phyloP scores from a whole-genome alignment of 1,140 invertebrate species.

The Adelges cooleyi region DNA sequence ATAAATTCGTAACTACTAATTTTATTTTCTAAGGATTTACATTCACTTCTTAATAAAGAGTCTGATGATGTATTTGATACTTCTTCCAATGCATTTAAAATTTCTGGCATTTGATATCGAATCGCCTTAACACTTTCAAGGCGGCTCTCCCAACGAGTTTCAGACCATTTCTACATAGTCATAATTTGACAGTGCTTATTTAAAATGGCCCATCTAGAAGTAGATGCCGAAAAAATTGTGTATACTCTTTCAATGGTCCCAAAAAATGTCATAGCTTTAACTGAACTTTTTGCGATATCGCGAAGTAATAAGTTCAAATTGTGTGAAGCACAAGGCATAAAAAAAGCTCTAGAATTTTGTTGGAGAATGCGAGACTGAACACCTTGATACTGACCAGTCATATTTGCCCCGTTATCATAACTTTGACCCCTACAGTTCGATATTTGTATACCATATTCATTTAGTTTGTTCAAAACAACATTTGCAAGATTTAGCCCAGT shows the following conservation, averaged over 20 bases:
- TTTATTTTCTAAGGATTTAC: constrained; percentile 4
- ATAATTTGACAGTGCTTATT: constrained; percentile 15
- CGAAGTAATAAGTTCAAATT: constrained; percentile 8
- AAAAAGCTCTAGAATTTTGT: neutral
- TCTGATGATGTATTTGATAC: neutral
- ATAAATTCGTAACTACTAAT: constrained; percentile 21
- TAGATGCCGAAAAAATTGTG: constrained; percentile 8
- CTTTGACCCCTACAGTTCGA: constrained; percentile 32
- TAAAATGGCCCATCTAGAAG: constrained; percentile 9
- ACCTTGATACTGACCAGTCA: constrained; percentile 9
- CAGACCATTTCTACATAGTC: constrained; percentile 1
- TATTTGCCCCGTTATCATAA: constrained; percentile 33
- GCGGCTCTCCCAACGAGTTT: neutral
- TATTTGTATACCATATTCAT: constrained; percentile 21
- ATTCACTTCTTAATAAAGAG: constrained; percentile 11
- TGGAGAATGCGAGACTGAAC: neutral
- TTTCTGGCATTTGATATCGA: constrained; percentile 4
- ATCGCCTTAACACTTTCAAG: constrained; percentile 19
- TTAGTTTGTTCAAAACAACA: constrained; percentile 4
- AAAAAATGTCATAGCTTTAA: constrained; percentile 17
- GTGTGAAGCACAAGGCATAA: constrained; percentile 14
- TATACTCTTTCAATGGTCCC: constrained; percentile 12
- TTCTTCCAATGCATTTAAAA: neutral
- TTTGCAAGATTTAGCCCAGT: constrained; percentile 4
- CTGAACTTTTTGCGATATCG: constrained; percentile 5